Evolutionary conservation across 2,888 invertebrate species (phyloP), one percentile per base, ranked within the genome.

Genomic region (Fragum sueziense): DNA sequence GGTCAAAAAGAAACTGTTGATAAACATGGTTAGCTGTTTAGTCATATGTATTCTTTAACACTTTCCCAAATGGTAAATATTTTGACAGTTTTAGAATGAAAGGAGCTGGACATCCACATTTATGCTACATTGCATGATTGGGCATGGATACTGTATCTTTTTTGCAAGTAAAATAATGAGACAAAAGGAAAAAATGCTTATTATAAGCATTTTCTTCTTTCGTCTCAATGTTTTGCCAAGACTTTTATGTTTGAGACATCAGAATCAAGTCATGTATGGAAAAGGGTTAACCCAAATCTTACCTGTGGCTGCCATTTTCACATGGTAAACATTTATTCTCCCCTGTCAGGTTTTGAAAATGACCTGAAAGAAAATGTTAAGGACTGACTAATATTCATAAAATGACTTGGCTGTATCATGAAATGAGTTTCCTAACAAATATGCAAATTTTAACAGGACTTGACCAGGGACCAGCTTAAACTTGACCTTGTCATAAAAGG

Each of bases 301-400:
- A 72, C 72, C 47, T 72, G 20, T 29, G 20, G 22, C 51, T 65
- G 22, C 72, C 72, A 62, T 29, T 25, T 62, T 47, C 62, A 62
- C 72, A 72, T 1, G 31, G 51, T 31, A 25, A 20, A 72, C 72
- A 72, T n/a, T 2, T 72, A 22, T 37, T 33, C 47, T 72, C 62
- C 61, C 72, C 72, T 51, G 72, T 51, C 31, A 33, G 1, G 33
- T 72, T 72, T 29, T 72, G 72, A 65, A 62, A 72, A 47, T 62
- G 65, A 22, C 72, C 72, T 72, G 62, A 11, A 61, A 61, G 14
- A 31, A 14, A 34, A 0, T 14, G 27, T 7, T 37, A 65, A 34
- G 9, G 37, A 57, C 7, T 17, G 11, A n/a, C 22, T 17, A 22
- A 9, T n/a, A 22, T 1, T 2, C 25, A 4, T 22, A 57, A 2